phyloP scores from a whole-genome alignment of 2,888 invertebrate species.

The Eustalomyia histrio region DNA sequence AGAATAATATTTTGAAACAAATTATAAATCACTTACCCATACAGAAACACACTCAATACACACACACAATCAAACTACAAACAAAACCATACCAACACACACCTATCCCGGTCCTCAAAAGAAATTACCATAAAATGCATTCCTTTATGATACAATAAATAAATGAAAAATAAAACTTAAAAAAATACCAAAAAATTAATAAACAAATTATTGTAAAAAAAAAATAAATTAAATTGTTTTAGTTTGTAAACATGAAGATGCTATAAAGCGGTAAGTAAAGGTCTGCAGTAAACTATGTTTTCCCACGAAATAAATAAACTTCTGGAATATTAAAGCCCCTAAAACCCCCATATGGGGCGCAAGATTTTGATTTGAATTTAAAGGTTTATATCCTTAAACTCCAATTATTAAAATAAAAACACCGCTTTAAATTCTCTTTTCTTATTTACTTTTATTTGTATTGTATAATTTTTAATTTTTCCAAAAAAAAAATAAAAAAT shows the following conservation, averaged over 20 bases:
- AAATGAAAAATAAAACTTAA: conserved; percentile 72
- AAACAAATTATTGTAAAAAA: conserved; percentile 63
- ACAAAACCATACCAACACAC: conserved; percentile 65
- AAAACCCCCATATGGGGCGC: too few relatives aligned
- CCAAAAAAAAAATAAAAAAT: conserved; percentile 4
- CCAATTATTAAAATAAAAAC: not conserved
- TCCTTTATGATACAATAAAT: conserved; percentile 76
- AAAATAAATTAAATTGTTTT: conserved; percentile 14
- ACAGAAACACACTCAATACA: conserved; percentile 48
- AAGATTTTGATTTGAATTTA: too few relatives aligned
- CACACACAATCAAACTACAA: conserved; percentile 65
- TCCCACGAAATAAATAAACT: too few relatives aligned
- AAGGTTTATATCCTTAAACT: too few relatives aligned
- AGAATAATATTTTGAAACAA: conserved; percentile 48
- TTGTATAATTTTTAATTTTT: not conserved
- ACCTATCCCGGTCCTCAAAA: conserved; percentile 56
- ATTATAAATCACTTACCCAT: conserved; percentile 65
- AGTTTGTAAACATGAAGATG: not conserved
- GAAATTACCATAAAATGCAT: conserved; percentile 73
- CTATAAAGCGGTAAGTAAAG: conserved; percentile 24
- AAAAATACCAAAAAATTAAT: conserved; percentile 57
- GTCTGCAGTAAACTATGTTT: too few relatives aligned
- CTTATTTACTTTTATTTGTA: not conserved
- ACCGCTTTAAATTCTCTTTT: not conserved
- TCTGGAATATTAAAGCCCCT: too few relatives aligned